phyloP scores from a whole-genome alignment of 2,888 invertebrate genomes.

The Drosophila subquinaria region DNA sequence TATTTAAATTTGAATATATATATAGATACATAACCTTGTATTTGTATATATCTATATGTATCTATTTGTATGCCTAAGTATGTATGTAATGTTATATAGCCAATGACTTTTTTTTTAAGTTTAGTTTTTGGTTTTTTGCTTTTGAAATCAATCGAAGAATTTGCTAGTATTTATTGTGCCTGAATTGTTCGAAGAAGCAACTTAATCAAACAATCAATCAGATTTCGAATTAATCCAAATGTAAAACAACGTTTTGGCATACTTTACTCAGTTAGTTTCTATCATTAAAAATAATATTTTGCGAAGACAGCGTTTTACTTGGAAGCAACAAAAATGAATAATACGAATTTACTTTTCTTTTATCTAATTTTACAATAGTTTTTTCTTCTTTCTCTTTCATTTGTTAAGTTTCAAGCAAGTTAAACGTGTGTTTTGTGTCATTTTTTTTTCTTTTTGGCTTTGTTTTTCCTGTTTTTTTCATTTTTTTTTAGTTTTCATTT shows the following conservation, averaged over 20 bases:
- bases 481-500: conserved; percentile 20
- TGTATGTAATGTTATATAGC: conserved; percentile 49
- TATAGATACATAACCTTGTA: conserved; percentile 23
- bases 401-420: conserved; percentile 35
- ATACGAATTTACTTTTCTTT: conserved; percentile 27
- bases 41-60: conserved; percentile 28
- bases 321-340: conserved; percentile 69
- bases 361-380: conserved; percentile 51
- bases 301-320: conserved; percentile 76
- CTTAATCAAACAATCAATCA: conserved; percentile 24
- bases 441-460: conserved; percentile 64
- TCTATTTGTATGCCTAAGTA: conserved; percentile 43
- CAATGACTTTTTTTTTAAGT: conserved; percentile 65
- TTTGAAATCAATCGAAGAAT: conserved; percentile 48
- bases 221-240: conserved; percentile 14
- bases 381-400: conserved; percentile 4
- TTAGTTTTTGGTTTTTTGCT: conserved; percentile 45
- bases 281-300: conserved; percentile 59
- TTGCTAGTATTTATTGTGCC: conserved; percentile 56
- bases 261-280: conserved; percentile 28
- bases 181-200: conserved; percentile 35
- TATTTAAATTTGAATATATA: conserved; percentile 23
- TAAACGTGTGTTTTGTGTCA: conserved; percentile 33
- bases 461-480: conserved; percentile 36
- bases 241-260: conserved; percentile 29